Percentiles rank a stretch among this genome's conserved stretches.
Conservation (phyloP, 2,113 vertebrate genomes). For the Zingel zingel region DNA sequence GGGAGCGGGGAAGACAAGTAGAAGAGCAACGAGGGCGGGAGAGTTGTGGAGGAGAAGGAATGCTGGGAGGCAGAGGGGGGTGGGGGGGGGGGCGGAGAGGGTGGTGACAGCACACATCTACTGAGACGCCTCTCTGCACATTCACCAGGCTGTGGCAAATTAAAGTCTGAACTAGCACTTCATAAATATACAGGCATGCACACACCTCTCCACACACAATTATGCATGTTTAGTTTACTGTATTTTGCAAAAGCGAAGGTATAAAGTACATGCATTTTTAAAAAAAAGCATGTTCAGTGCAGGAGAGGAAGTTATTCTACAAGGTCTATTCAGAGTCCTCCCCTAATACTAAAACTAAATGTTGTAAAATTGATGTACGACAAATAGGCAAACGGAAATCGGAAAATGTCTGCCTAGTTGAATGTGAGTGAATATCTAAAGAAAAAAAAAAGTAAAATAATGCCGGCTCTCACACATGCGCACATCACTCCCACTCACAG, state of each 20-base stretch:
- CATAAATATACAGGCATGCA: conserved; percentile 70
- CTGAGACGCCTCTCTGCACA: conserved; percentile 76
- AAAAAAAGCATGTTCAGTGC: too few species aligned
- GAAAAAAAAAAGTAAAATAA: conserved; percentile 26
- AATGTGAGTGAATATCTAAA: too few species aligned
- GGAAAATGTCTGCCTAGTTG: too few species aligned
- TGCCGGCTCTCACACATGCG: conserved; percentile 50
- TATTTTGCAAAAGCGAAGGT: too few species aligned
- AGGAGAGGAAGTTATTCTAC: too few species aligned
- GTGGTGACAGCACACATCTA: conserved; percentile 77
- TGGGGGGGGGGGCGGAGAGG: conserved; percentile 56
- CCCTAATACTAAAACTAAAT: too few species aligned
- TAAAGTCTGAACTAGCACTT: conserved; percentile 79
- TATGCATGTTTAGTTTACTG: conserved; percentile 38
- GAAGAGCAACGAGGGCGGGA: conserved; percentile 48
- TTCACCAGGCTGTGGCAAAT: conserved; percentile 80
- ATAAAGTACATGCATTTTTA: too few species aligned
- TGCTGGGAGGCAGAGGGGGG: conserved; percentile 52
- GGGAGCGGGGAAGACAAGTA: conserved; percentile 50
- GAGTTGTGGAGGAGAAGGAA: conserved; percentile 56
- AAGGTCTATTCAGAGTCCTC: too few species aligned
- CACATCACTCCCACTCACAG: conserved; percentile 35
- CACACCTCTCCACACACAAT: conserved; percentile 67
- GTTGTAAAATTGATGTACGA: too few species aligned
- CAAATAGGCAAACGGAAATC: too few species aligned